Evolutionary conservation across 2,888 invertebrate genomes (phyloP), one percentile per base, ranked within the genome.

Genomic region (Agriopis leucophaearia): DNA sequence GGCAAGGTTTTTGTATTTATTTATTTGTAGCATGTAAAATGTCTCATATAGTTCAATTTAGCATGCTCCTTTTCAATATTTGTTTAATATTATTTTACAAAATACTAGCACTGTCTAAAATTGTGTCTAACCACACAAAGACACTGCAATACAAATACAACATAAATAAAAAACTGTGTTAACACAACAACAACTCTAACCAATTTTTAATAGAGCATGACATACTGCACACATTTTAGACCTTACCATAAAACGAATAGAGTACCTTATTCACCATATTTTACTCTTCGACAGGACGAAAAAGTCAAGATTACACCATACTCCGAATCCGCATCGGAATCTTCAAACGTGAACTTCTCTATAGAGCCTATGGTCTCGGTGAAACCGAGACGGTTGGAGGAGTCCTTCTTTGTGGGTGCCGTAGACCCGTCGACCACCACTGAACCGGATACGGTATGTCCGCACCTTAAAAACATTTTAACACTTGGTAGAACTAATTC

Each of bases 291-390:
- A 86, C 90, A 89, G 61, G 85, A 89, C 73, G 84, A 90, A 72
- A 88, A 90, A 77, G 89, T 93, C 72, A 88, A 90, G 73, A 93
- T 93, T 70, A 90, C 90, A 12, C 91, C 91, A 8, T 89, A 88
- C 71, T 84, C 89, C 0, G 91, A 88, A 62, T 82, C 88, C 0
- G 89, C 88, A 3, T 89, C 92, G 0, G 91, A 91, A 73, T 79
- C 89, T 0, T 86, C 78, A 47, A 87, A 83, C 67, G 78, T 89
- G 45, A 88, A 88, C 70, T 76, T 81, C 62, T 85, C 88, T 0
- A 75, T 81, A 12, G 80, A 80, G 35, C 81, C 85, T 2, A 75
- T 77, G 3, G 66, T 40, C 35, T 81, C 83, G 0, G 73, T 79
- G 16, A 81, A 73, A 57, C 84, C 88, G 1, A 81, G 91, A 45